Evolutionary conservation across 2,888 invertebrate species (phyloP).

Genomic region (Anthrax anthrax): DNA sequence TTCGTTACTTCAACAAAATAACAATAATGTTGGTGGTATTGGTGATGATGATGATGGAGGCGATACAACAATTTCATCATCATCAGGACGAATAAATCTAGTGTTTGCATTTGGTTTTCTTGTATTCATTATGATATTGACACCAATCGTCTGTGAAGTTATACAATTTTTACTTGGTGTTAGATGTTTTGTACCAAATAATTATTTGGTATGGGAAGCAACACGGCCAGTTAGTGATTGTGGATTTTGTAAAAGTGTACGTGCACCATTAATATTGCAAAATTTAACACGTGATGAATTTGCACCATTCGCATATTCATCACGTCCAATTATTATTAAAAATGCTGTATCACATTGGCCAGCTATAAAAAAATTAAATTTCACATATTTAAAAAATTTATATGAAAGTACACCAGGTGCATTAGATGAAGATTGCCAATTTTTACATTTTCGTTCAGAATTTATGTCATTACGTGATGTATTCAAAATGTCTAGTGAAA

Average conservation of each 20-base stretch:
- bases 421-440: conserved; percentile 70
- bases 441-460: conserved; percentile 73
- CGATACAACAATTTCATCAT: neutral
- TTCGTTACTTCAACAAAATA: too few species aligned
- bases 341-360: conserved; percentile 62
- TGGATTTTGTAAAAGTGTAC: conserved; percentile 42
- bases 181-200: conserved; percentile 67
- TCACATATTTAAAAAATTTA: conserved; percentile 50
- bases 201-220: conserved; percentile 76
- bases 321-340: conserved; percentile 66
- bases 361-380: conserved; percentile 52
- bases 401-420: conserved; percentile 55
- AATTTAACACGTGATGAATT: conserved; percentile 59
- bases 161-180: conserved; percentile 38
- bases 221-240: conserved; percentile 73
- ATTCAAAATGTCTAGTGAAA: conserved; percentile 54
- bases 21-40: too few species aligned
- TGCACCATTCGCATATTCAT: conserved; percentile 57
- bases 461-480: conserved; percentile 62
- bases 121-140: conserved; percentile 27
- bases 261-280: conserved; percentile 48
- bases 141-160: conserved; percentile 29
- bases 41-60: neutral
- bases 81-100: conserved; percentile 22
- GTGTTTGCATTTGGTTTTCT: conserved; percentile 27